Evolutionary conservation across 2,113 vertebrate species (phyloP), one percentile per base, ranked within the genome.

Genomic region (Panthera tigris): DNA sequence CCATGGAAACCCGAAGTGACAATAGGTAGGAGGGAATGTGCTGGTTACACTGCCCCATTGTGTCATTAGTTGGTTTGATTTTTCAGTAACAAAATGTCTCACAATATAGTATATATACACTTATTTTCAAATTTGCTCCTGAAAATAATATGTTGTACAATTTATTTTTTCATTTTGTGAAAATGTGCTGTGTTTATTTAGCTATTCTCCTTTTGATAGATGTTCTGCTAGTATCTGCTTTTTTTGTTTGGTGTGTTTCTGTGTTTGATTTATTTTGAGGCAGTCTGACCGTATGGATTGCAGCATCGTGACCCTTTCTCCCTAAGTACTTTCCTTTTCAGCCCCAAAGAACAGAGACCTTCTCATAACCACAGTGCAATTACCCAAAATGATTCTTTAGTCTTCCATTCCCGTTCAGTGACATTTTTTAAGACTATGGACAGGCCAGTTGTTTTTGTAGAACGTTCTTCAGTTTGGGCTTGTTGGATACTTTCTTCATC

Each of bases 1-100:
- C 99, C 52, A 99, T 99, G 99, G 99, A 99, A 98, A 98, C 99
- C 86, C 99, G 99, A 92, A 99, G 99, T 97, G 99, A 99, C 97
- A 99, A 99, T 98, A 99, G 99, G 99, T 99, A 96, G 93, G 97
- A 90, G 94, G 21, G 92, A 21, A 2, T 76, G n/a, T 82, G 95
- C 8, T 23, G 15, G 14, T 80, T 23, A 50, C 23, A 13, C 18
- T 74, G 3, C n/a, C 61, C 55, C 74, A 4, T 29, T 48, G 4
- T 93, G 11, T 68, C 91, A 19, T 15, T 86, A 39, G 12, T 74
- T 48, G 13, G 80, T 74, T 80, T 41, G 14, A 45, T 52, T 85
- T 92, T 87, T 73, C 80, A 91, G 0, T 90, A 48, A 80, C 87
- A 63, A 55, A 80, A 74, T 73, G 19, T 82, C 73, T 23, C 19